Evolutionary conservation across 1,140 invertebrate species (phyloP), one percentile per base, ranked within the genome.

Genomic region (Trichonephila clavata): DNA sequence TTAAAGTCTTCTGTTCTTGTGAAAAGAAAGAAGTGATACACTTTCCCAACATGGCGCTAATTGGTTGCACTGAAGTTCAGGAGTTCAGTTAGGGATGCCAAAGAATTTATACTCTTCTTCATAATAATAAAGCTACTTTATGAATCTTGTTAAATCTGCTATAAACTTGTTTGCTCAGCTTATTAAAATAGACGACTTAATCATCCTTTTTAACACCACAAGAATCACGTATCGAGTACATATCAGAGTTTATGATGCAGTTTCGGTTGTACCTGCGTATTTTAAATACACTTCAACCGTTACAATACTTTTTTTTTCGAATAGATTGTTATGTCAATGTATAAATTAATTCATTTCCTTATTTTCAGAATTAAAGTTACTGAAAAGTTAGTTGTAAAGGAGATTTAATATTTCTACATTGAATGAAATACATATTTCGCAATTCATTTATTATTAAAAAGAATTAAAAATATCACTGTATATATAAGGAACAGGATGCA

Each of bases 101-200:
- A 84, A 84, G 21, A 84, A 84, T 84, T 57, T 84, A 84, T 57
- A 84, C 32, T 84, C 57, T 84, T 84, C 83, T 18, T 59, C 10
- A 59, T 84, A 84, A 84, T 84, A 84, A 50, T 84, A 50, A 84
- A 84, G 24, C 57, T 84, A 50, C 50, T 84, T 84, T 84, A 84
- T 84, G 83, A 84, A 84, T 84, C 50, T 84, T 84, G 43, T 57
- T 84, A 59, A 84, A 84, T 21, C 43, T 59, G 57, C 43, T 84
- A 60, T 84, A 84, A 84, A 84, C 83, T 84, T 84, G 83, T 84
- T 84, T 84, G n/a, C 83, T n/a, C n/a, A 60, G 83, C n/a, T 84
- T 84, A 84, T 59, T 84, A 84, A 84, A 84, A 84, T 84, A 21
- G 83, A 84, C 24, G 43, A 10, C 81, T 83, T 83, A 83, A 83